Evolutionary conservation across 2,113 vertebrate species (phyloP).

Genomic region (Speoplatyrhinus poulsoni): DNA sequence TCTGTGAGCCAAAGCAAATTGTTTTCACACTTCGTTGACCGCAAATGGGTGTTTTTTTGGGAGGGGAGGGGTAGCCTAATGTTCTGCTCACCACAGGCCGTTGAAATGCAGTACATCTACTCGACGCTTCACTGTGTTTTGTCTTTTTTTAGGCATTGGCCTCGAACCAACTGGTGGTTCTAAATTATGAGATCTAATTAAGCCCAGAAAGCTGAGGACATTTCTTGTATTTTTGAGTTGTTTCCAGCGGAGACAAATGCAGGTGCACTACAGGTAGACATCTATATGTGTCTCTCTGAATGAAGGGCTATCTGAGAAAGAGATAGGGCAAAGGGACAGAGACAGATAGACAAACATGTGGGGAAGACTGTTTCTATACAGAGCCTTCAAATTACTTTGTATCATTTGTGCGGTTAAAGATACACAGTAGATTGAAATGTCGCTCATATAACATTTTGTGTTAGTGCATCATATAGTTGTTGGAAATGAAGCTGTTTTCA

Average conservation of each 20-base stretch:
- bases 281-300: slow-evolving; percentile 52
- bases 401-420: background rate
- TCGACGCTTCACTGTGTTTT: slow-evolving; percentile 59
- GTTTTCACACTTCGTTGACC: slow-evolving; percentile 70
- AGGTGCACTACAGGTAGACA: slow-evolving; percentile 62
- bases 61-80: slow-evolving; percentile 36
- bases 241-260: slow-evolving; percentile 61
- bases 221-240: slow-evolving; percentile 65
- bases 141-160: slow-evolving; percentile 30
- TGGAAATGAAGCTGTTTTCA: slow-evolving; percentile 52
- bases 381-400: background rate
- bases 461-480: slow-evolving; percentile 65
- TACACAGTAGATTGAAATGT: slow-evolving; percentile 52
- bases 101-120: slow-evolving; percentile 66
- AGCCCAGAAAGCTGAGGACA: slow-evolving; percentile 54
- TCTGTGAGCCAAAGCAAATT: slow-evolving; percentile 79
- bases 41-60: slow-evolving; percentile 66
- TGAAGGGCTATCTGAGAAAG: slow-evolving; percentile 18
- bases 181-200: slow-evolving; percentile 26
- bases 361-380: background rate
- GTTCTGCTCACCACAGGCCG: slow-evolving; percentile 39
- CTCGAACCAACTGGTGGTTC: slow-evolving; percentile 2
- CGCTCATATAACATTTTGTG: slow-evolving; percentile 66
- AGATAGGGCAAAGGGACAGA: slow-evolving; percentile 17
- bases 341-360: slow-evolving; percentile 17